Evolutionary conservation across 2,797 vertebrate species (phyloP).

Genomic region (Scomberomorus guttatus): DNA sequence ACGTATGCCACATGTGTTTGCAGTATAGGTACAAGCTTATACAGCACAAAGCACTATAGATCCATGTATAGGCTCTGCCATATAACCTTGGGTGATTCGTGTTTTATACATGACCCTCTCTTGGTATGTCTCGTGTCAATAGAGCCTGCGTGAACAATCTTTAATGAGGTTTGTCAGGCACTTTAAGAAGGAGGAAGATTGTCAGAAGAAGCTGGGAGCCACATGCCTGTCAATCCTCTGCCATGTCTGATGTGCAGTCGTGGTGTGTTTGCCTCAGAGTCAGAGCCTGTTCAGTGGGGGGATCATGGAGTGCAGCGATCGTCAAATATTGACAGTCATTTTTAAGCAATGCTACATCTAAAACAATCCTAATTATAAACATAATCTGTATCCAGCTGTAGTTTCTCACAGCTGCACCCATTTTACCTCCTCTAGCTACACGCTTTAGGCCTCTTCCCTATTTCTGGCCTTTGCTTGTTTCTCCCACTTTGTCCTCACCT

Average conservation of each 20-base stretch:
- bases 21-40: neutral
- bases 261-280: constrained; percentile 73
- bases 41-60: constrained; percentile 9
- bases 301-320: constrained; percentile 52
- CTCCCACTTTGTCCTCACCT: constrained; percentile 58
- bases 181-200: constrained; percentile 64
- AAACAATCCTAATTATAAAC: constrained; percentile 66
- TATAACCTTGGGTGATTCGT: constrained; percentile 51
- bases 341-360: constrained; percentile 45
- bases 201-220: constrained; percentile 72
- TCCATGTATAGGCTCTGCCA: constrained; percentile 5
- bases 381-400: constrained; percentile 10
- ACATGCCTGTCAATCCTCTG: constrained; percentile 79
- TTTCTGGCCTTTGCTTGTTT: constrained; percentile 60
- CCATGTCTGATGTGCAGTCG: constrained; percentile 79
- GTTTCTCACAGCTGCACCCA: constrained; percentile 45
- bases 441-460: constrained; percentile 18
- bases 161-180: constrained; percentile 77
- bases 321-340: constrained; percentile 70
- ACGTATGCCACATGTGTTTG: constrained; percentile 29
- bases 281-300: constrained; percentile 48
- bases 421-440: constrained; percentile 40
- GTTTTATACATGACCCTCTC: constrained; percentile 70
- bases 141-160: constrained; percentile 46
- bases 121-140: constrained; percentile 66